phyloP scores from a whole-genome alignment of 2,888 invertebrate species.

The Plebejus anna region DNA sequence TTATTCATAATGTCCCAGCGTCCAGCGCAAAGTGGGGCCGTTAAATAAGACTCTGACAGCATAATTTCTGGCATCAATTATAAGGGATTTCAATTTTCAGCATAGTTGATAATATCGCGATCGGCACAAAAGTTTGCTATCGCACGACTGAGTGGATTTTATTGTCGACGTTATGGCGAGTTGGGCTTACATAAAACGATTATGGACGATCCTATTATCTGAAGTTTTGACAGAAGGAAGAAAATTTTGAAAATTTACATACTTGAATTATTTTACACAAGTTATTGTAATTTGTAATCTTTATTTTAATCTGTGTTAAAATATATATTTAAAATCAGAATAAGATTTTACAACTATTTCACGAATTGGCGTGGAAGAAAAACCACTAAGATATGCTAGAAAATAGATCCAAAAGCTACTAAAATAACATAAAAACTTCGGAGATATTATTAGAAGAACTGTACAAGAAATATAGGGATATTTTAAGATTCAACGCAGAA shows the following conservation, averaged over 20 bases:
- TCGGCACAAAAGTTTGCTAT: neutral
- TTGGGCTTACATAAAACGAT: neutral
- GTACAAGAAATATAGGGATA: neutral
- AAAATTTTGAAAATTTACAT: neutral
- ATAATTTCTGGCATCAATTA: neutral
- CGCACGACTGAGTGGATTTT: neutral
- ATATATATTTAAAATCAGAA: neutral
- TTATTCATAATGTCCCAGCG: too few relatives aligned
- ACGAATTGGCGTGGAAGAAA: neutral
- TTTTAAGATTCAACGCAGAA: constrained; percentile 18
- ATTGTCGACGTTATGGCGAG: neutral
- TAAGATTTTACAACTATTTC: neutral
- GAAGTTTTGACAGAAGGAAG: neutral
- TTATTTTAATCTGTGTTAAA: too few relatives aligned
- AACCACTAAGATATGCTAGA: neutral
- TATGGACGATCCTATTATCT: neutral
- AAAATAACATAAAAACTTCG: neutral
- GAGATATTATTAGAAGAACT: neutral
- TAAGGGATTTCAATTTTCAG: neutral
- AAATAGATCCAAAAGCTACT: neutral
- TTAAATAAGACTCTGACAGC: neutral
- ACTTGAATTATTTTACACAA: too few relatives aligned
- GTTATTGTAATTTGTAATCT: too few relatives aligned
- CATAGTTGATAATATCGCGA: neutral
- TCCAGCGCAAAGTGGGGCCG: too few relatives aligned